Evolutionary conservation across 2,113 vertebrate genomes (phyloP).

Genomic region (Trematomus loennbergii): DNA sequence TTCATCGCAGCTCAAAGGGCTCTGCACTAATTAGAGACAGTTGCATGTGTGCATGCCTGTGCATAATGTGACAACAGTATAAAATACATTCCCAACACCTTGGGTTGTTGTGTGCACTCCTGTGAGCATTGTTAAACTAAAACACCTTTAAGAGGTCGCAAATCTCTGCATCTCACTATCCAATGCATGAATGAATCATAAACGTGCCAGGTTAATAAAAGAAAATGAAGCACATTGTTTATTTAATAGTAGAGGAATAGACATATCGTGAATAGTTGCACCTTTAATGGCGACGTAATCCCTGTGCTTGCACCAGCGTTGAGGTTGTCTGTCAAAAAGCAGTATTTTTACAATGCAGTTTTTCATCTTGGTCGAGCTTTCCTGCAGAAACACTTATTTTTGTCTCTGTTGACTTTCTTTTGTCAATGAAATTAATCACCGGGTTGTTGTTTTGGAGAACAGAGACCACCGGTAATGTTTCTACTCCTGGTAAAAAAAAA

Average conservation of each 20-base stretch:
- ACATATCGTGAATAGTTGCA: neutral
- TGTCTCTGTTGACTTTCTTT: too few species aligned
- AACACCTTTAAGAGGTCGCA: too few species aligned
- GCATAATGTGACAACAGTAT: neutral
- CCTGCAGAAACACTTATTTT: too few species aligned
- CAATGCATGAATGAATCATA: constrained; percentile 27
- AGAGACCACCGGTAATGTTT: too few species aligned
- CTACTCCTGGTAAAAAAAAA: too few species aligned
- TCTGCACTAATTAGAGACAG: constrained; percentile 58
- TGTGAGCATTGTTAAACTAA: neutral
- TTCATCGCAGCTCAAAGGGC: constrained; percentile 21
- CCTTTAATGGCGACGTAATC: too few species aligned
- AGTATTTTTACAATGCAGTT: too few species aligned
- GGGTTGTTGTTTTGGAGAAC: too few species aligned
- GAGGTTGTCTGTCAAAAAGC: too few species aligned
- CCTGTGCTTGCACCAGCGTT: too few species aligned
- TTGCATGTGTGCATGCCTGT: constrained; percentile 26
- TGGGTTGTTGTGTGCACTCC: neutral
- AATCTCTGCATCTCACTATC: neutral
- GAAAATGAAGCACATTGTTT: neutral
- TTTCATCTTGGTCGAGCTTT: too few species aligned
- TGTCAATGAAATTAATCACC: too few species aligned
- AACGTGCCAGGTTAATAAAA: constrained; percentile 8
- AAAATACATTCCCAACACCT: neutral
- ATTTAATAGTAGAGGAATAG: neutral